phyloP scores from a whole-genome alignment of 2,113 vertebrate species.

The Patagioenas fasciata region DNA sequence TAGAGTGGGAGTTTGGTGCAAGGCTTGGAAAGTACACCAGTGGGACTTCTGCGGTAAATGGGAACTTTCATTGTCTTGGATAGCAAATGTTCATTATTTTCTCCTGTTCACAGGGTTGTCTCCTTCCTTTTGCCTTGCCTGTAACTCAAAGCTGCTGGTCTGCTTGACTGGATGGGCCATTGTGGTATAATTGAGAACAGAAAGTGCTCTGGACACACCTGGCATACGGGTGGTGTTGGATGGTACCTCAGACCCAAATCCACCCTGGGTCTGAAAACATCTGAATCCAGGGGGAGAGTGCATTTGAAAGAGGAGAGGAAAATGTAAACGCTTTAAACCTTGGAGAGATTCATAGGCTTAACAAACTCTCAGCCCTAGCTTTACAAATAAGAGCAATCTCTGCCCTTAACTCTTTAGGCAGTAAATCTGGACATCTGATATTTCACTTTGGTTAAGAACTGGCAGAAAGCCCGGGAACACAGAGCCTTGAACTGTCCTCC shows the following conservation, averaged over 20 bases:
- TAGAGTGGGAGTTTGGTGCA: background rate
- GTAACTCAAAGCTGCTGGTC: background rate
- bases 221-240: background rate
- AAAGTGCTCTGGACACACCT: background rate
- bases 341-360: background rate
- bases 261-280: background rate
- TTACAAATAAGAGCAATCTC: background rate
- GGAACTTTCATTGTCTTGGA: background rate
- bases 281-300: background rate
- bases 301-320: background rate
- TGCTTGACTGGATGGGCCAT: background rate
- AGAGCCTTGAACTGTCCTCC: background rate
- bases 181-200: background rate
- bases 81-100: background rate
- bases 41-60: background rate
- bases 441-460: background rate
- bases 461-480: background rate
- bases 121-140: background rate
- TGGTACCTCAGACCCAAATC: background rate
- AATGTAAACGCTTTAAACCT: background rate
- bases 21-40: background rate
- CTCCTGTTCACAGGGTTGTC: background rate
- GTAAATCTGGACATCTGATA: background rate
- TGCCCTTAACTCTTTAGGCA: background rate
- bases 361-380: background rate